A percentile compares a stretch with the other conserved stretches of the same genome.
phyloP scores from a whole-genome alignment of 30 jellyfish, hydroid and myxozoan species.

The Aurelia sp. region DNA sequence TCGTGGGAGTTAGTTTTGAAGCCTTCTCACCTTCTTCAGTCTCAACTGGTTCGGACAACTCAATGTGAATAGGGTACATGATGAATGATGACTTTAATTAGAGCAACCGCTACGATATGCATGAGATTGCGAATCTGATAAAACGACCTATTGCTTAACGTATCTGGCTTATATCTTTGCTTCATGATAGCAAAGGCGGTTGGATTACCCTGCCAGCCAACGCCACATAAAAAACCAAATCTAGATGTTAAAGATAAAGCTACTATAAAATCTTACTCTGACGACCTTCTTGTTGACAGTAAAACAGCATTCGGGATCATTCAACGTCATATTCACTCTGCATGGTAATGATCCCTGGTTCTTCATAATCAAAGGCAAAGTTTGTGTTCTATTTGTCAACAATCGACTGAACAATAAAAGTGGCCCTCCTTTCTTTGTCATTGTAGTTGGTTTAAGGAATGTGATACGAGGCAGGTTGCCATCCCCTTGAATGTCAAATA shows the following conservation, averaged over 20 bases:
- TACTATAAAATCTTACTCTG: slow-evolving; percentile 6
- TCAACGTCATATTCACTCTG: slow-evolving; percentile 64
- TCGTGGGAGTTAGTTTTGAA: no score
- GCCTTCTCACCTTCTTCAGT: no score
- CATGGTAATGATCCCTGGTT: slow-evolving; percentile 89
- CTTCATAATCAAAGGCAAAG: slow-evolving; percentile 73
- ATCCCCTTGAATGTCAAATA: slow-evolving; percentile 89
- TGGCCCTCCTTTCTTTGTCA: slow-evolving; percentile 73
- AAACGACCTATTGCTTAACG: no score
- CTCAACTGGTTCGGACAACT: no score
- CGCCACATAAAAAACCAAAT: not conserved
- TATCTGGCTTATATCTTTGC: no score
- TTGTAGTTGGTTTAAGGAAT: slow-evolving; percentile 65
- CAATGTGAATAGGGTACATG: no score
- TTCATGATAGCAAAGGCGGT: no score
- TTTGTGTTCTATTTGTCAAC: slow-evolving; percentile 79
- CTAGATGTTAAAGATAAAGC: not conserved
- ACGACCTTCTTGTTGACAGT: slow-evolving; percentile 19
- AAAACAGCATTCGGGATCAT: slow-evolving; percentile 82
- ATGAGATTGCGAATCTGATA: no score
- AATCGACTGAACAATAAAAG: slow-evolving; percentile 77
- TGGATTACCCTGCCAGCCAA: no score
- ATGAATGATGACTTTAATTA: no score
- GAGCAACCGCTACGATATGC: no score
- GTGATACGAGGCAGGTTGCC: slow-evolving; percentile 89